phyloP scores from a whole-genome alignment of 2,888 invertebrate species.

The Leptopilina drosophilae region DNA sequence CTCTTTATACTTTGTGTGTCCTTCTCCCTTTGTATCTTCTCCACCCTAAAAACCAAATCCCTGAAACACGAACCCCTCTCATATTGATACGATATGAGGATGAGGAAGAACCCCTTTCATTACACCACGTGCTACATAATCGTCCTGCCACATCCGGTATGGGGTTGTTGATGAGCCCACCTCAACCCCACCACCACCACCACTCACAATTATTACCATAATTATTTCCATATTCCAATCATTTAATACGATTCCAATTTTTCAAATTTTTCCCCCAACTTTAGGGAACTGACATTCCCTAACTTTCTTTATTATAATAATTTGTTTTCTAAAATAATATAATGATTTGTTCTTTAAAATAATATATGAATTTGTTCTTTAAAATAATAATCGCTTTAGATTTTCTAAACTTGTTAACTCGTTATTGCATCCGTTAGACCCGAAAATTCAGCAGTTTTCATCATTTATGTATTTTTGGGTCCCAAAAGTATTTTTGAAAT shows the following conservation, averaged over 20 bases:
- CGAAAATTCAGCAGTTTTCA: no score
- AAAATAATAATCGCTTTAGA: no score
- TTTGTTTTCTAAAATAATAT: no score
- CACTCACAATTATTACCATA: slow-evolving; percentile 60
- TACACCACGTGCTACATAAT: slow-evolving; percentile 62
- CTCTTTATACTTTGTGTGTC: slow-evolving; percentile 44
- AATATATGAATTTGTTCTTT: no score
- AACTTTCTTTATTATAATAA: no score
- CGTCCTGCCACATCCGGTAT: slow-evolving; percentile 64
- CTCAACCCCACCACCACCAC: slow-evolving; percentile 15
- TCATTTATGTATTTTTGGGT: no score
- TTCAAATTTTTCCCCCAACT: no score
- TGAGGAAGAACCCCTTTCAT: slow-evolving; percentile 57
- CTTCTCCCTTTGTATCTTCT: slow-evolving; percentile 49
- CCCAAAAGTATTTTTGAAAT: no score
- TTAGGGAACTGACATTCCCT: no score
- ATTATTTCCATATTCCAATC: slow-evolving; percentile 61
- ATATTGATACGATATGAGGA: slow-evolving; percentile 1
- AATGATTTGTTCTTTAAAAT: no score
- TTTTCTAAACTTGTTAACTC: no score
- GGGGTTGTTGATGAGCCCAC: slow-evolving; percentile 27
- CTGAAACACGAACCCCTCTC: slow-evolving; percentile 45
- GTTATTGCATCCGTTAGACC: no score
- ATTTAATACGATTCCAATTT: slow-evolving; percentile 43
- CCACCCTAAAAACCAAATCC: slow-evolving; percentile 41